These are phyloP conservation scores for Burhinus oedicnemus DNA, from an alignment of 2,113 vertebrate genomes.

Conservation along the genomic window DNA sequence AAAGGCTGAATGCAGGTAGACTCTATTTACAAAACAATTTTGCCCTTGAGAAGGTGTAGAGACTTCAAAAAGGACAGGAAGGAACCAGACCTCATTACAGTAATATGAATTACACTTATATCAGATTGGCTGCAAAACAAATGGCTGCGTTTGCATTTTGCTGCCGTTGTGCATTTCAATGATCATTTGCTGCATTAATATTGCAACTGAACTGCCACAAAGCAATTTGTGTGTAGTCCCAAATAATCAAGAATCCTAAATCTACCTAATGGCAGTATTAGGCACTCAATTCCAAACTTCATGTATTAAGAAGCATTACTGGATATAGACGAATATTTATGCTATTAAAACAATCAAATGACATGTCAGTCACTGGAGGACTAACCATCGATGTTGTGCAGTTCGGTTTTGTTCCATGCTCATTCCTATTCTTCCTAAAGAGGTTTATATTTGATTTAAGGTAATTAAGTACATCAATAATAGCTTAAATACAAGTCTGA, in stretches of 20 bases:
- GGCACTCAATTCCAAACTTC: slow-evolving; percentile 15
- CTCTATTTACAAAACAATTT: slow-evolving; percentile 47
- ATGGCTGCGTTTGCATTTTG: slow-evolving; percentile 11
- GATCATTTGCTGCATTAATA: slow-evolving; percentile 1
- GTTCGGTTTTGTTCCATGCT: background rate
- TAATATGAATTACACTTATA: slow-evolving; percentile 46
- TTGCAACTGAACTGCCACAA: background rate
- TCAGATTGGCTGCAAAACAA: slow-evolving; percentile 60
- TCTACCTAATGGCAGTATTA: slow-evolving; percentile 47
- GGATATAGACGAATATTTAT: slow-evolving; percentile 9
- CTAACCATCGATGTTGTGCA: background rate
- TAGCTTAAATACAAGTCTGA: background rate
- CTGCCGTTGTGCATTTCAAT: slow-evolving; percentile 1
- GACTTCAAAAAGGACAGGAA: slow-evolving; percentile 31
- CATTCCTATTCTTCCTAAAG: background rate
- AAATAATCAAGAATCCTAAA: slow-evolving; percentile 45
- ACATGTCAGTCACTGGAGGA: background rate
- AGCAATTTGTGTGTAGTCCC: background rate
- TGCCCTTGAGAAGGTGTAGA: slow-evolving; percentile 56
- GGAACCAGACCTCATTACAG: slow-evolving; percentile 20
- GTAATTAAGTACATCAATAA: background rate
- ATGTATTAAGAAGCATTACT: slow-evolving; percentile 16
- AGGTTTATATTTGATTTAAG: background rate
- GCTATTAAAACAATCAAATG: background rate
- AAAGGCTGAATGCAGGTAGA: background rate